Percentiles rank a stretch among this genome's conserved stretches.
Conservation (phyloP, 2,888 invertebrate genomes). For the Lathronympha strigana region DNA sequence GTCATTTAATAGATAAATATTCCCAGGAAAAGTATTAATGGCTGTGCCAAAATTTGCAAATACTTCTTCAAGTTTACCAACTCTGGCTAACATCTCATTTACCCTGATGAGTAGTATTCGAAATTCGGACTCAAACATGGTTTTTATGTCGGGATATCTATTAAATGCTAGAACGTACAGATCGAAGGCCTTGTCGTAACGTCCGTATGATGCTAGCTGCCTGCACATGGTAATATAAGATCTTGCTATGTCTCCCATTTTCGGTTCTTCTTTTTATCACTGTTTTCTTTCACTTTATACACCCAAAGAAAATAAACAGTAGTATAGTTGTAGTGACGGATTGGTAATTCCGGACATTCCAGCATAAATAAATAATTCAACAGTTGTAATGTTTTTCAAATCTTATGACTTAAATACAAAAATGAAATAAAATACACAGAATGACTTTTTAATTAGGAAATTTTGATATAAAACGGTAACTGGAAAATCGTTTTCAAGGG, state of each 20-base stretch:
- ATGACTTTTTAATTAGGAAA: too few species aligned
- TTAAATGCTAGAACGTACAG: slow-evolving; percentile 63
- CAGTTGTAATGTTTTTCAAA: too few species aligned
- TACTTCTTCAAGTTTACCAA: slow-evolving; percentile 61
- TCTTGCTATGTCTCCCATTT: slow-evolving; percentile 54
- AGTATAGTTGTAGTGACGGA: too few species aligned
- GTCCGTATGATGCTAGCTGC: slow-evolving; percentile 53
- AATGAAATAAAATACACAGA: too few species aligned
- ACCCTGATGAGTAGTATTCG: slow-evolving; percentile 55
- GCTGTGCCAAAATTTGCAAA: slow-evolving; percentile 65
- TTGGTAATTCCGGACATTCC: too few species aligned
- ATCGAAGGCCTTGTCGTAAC: slow-evolving; percentile 64
- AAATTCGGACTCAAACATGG: slow-evolving; percentile 60
- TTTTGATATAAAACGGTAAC: too few species aligned
- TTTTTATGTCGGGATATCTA: slow-evolving; percentile 53
- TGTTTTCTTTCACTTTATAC: background rate
- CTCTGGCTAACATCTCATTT: slow-evolving; percentile 54
- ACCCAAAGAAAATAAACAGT: background rate
- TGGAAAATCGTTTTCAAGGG: too few species aligned
- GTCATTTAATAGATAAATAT: slow-evolving; percentile 64
- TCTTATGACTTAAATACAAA: too few species aligned
- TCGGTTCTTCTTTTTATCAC: background rate
- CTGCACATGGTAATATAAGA: slow-evolving; percentile 59
- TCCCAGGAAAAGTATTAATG: slow-evolving; percentile 59
- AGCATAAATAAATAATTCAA: too few species aligned